These are phyloP conservation scores for Cordilura impudica DNA, from an alignment of 2,888 invertebrate genomes.

Conservation along the genomic window DNA sequence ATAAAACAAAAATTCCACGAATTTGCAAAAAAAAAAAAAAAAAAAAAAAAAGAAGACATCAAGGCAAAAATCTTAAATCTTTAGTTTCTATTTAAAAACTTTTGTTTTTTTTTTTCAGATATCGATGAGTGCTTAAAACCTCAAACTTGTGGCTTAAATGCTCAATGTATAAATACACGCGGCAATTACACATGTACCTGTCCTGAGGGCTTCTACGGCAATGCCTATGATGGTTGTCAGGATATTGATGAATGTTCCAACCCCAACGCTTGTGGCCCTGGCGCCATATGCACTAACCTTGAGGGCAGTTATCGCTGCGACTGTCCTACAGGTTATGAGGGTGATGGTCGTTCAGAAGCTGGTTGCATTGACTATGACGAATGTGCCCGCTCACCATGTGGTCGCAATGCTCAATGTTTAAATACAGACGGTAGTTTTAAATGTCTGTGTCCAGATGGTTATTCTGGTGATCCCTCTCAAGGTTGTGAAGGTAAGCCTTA, in stretches of 20 bases:
- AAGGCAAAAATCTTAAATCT: background rate
- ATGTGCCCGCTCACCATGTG: slow-evolving; percentile 87
- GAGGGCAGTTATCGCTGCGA: slow-evolving; percentile 90
- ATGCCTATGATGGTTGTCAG: slow-evolving; percentile 87
- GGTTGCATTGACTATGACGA: slow-evolving; percentile 88
- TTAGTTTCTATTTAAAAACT: background rate
- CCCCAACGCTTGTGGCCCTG: slow-evolving; percentile 86
- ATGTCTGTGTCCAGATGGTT: slow-evolving; percentile 91
- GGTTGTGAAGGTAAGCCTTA: slow-evolving; percentile 84
- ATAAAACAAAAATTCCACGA: background rate
- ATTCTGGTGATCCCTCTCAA: slow-evolving; percentile 86
- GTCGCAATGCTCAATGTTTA: slow-evolving; percentile 87
- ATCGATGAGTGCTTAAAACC: slow-evolving; percentile 92
- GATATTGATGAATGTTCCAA: slow-evolving; percentile 91
- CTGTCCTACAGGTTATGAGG: slow-evolving; percentile 89
- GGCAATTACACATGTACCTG: slow-evolving; percentile 94
- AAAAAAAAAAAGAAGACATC: background rate
- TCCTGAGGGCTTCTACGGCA: slow-evolving; percentile 89
- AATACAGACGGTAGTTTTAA: slow-evolving; percentile 88
- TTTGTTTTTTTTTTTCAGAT: slow-evolving; percentile 79
- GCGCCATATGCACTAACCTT: slow-evolving; percentile 88
- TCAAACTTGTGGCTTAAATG: slow-evolving; percentile 88
- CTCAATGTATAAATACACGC: slow-evolving; percentile 88
- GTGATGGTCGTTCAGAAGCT: slow-evolving; percentile 84
- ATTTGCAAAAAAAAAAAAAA: background rate